Evolutionary conservation across 1,140 invertebrate species (phyloP).

Genomic region (Xylocopa sonorina): DNA sequence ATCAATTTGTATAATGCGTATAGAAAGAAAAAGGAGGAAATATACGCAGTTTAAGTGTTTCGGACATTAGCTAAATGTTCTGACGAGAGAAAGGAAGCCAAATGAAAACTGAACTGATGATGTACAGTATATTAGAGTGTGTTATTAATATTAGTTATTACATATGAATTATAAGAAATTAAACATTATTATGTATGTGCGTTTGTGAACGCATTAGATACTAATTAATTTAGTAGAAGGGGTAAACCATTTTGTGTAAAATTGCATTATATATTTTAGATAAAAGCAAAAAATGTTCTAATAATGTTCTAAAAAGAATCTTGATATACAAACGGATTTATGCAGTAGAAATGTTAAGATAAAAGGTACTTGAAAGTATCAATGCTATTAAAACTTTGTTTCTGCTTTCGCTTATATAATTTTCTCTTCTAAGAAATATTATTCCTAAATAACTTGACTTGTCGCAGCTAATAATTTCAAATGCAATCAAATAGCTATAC

Average conservation of each 20-base stretch:
- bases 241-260: slow-evolving; percentile 62
- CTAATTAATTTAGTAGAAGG: slow-evolving; percentile 61
- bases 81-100: slow-evolving; percentile 65
- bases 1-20: slow-evolving; percentile 48
- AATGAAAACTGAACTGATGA: slow-evolving; percentile 76
- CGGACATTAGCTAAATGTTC: slow-evolving; percentile 56
- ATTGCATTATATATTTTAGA: slow-evolving; percentile 61
- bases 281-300: slow-evolving; percentile 15
- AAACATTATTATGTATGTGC: slow-evolving; percentile 32
- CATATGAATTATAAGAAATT: slow-evolving; percentile 70
- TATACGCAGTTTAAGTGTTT: slow-evolving; percentile 47
- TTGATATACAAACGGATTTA: not conserved
- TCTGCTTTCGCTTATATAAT: not conserved
- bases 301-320: slow-evolving; percentile 28
- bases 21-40: slow-evolving; percentile 17
- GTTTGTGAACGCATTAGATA: slow-evolving; percentile 48
- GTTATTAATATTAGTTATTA: slow-evolving; percentile 77
- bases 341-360: not conserved
- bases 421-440: not conserved
- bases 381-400: not conserved
- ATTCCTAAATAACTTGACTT: not conserved
- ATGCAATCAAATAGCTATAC: not conserved
- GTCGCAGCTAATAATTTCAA: slow-evolving; percentile 1
- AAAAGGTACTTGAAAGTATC: slow-evolving; percentile 6
- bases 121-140: slow-evolving; percentile 81